Evolutionary conservation across 2,888 invertebrate species (phyloP).

Genomic region (Ceraclea dissimilis): DNA sequence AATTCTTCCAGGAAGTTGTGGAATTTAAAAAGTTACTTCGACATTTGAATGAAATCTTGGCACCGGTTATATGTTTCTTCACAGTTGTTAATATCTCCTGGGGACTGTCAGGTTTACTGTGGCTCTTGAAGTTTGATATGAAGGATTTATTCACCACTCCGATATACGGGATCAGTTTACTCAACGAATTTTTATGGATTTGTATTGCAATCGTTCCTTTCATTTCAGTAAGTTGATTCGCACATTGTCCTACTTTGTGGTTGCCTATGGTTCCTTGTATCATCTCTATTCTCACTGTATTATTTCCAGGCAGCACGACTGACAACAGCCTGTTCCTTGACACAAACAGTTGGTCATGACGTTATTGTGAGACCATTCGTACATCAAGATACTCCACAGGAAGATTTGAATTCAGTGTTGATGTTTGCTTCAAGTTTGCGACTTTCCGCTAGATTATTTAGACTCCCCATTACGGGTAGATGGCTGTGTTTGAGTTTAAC

Average conservation of each 20-base stretch:
- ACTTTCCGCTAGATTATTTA: constrained; percentile 66
- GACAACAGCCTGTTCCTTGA: constrained; percentile 61
- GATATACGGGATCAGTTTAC: constrained; percentile 50
- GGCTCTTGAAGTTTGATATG: constrained; percentile 56
- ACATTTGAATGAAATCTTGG: constrained; percentile 68
- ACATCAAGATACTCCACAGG: constrained; percentile 67
- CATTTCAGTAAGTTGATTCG: constrained; percentile 53
- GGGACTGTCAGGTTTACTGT: constrained; percentile 60
- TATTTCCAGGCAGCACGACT: constrained; percentile 62
- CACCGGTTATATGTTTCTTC: constrained; percentile 69
- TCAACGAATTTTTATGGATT: constrained; percentile 58
- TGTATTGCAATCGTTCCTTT: constrained; percentile 60
- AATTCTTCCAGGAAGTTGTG: constrained; percentile 57
- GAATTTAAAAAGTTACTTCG: constrained; percentile 71
- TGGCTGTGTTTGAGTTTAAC: constrained; percentile 59
- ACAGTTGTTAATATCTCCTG: constrained; percentile 68
- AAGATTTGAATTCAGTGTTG: constrained; percentile 68
- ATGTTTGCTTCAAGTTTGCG: constrained; percentile 68
- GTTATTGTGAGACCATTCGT: constrained; percentile 71
- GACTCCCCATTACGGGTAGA: constrained; percentile 63
- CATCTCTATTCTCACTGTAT: too few species aligned
- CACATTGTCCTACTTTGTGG: not conserved
- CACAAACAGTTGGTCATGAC: constrained; percentile 72
- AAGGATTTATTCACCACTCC: constrained; percentile 52
- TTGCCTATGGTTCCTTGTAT: not conserved